phyloP scores from a whole-genome alignment of 1,140 invertebrate genomes.

The Aradophagus sp. region DNA sequence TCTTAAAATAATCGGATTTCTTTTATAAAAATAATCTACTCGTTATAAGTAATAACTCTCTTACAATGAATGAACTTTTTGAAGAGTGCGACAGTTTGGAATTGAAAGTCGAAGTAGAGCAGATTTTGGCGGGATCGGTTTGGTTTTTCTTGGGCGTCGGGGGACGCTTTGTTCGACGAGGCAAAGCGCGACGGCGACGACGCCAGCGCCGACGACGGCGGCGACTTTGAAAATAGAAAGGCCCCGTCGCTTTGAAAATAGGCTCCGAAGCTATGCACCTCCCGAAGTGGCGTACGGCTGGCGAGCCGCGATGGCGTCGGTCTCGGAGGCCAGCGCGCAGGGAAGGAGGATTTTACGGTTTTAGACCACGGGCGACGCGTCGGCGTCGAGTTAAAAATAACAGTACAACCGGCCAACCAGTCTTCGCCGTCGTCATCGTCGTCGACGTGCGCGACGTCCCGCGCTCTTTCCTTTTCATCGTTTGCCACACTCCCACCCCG shows the following conservation, averaged over 20 bases:
- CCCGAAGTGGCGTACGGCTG: constrained; percentile 38
- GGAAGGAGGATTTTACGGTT: constrained; percentile 64
- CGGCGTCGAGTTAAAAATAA: constrained; percentile 75
- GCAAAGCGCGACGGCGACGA: constrained; percentile 3
- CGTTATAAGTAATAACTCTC: no score
- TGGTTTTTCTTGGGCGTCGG: no score
- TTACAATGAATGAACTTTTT: no score
- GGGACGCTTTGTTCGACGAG: no score
- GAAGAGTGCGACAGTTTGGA: no score
- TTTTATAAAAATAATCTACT: no score
- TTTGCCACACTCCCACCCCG: constrained; percentile 6
- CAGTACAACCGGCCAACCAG: constrained; percentile 67
- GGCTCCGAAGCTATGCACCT: constrained; percentile 63
- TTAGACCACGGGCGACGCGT: constrained; percentile 73
- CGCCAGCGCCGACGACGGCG: constrained; percentile 17
- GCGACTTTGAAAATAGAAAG: constrained; percentile 67
- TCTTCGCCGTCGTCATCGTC: constrained; percentile 44
- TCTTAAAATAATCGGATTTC: no score
- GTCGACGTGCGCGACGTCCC: constrained; percentile 34
- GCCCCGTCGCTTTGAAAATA: constrained; percentile 65
- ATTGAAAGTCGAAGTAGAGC: no score
- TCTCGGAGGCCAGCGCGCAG: constrained; percentile 43
- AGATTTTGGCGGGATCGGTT: no score
- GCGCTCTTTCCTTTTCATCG: constrained; percentile 12
- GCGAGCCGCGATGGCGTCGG: constrained; percentile 56